Conservation (phyloP, 2,797 vertebrate species). For the Labeo calbasu region DNA sequence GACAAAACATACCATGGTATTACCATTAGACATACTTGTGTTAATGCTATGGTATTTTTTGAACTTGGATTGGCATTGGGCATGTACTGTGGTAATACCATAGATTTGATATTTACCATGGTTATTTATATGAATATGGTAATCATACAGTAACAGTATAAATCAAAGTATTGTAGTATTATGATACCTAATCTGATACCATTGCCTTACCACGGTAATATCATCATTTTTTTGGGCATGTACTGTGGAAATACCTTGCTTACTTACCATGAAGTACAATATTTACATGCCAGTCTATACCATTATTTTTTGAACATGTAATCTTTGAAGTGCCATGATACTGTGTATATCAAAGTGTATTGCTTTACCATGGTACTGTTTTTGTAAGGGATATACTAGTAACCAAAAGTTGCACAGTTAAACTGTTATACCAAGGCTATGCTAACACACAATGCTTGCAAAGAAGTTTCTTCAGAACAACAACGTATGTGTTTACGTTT, state of each 20-base stretch:
- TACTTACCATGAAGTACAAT: background rate
- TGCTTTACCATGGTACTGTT: constrained; percentile 9
- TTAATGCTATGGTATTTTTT: background rate
- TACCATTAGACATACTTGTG: background rate
- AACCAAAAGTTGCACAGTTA: background rate
- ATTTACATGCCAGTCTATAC: background rate
- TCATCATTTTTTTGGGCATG: background rate
- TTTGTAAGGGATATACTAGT: background rate
- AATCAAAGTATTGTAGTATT: background rate
- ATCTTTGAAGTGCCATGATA: constrained; percentile 1
- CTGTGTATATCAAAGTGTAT: background rate
- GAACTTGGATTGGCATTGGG: background rate
- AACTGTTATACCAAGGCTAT: background rate
- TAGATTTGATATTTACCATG: background rate
- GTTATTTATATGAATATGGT: background rate
- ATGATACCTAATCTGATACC: background rate
- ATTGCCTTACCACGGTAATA: background rate
- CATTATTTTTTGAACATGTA: background rate
- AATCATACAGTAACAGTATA: background rate
- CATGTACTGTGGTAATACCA: background rate
- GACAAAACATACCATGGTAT: background rate
- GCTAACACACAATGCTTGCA: background rate
- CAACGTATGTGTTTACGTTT: background rate
- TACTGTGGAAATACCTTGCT: background rate
- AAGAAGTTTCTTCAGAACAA: background rate